A percentile compares a stretch with the other conserved stretches of the same genome.
phyloP scores from a whole-genome alignment of 1,140 invertebrate species.

The Trypoxylus dichotomus region DNA sequence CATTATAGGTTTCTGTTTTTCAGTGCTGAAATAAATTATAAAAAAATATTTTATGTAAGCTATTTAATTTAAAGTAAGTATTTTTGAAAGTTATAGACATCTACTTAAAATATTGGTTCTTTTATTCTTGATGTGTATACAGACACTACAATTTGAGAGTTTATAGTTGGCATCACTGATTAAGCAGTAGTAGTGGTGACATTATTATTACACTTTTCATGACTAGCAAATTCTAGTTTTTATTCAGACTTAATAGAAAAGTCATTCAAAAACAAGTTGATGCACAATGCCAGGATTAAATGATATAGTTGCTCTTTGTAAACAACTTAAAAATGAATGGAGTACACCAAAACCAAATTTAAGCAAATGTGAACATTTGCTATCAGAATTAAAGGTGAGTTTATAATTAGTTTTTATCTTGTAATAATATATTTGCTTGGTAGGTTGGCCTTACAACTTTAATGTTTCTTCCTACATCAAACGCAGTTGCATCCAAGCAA shows the following conservation, averaged over 20 bases:
- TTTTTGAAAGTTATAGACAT: neutral
- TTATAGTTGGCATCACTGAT: neutral
- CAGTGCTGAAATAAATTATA: too few relatives aligned
- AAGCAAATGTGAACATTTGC: conserved; percentile 70
- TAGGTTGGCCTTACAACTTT: conserved; percentile 83
- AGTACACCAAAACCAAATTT: conserved; percentile 67
- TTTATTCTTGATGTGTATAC: too few relatives aligned
- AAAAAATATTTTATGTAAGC: too few relatives aligned
- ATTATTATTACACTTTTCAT: too few relatives aligned
- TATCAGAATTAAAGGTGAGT: conserved; percentile 73
- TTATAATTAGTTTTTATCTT: neutral
- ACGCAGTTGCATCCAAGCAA: conserved; percentile 75
- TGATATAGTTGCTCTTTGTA: conserved; percentile 68
- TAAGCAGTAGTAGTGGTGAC: too few relatives aligned
- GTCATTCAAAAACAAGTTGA: neutral
- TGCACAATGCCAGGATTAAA: conserved; percentile 63
- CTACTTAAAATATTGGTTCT: too few relatives aligned
- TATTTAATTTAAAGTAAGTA: too few relatives aligned
- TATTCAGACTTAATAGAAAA: neutral
- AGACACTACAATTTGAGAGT: too few relatives aligned
- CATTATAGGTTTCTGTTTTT: neutral
- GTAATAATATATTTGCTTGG: conserved; percentile 44
- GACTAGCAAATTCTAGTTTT: neutral
- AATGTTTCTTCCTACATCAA: conserved; percentile 84
- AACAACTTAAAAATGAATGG: conserved; percentile 77